Evolutionary conservation across 1,140 invertebrate species (phyloP).

Genomic region (Anastrepha obliqua): DNA sequence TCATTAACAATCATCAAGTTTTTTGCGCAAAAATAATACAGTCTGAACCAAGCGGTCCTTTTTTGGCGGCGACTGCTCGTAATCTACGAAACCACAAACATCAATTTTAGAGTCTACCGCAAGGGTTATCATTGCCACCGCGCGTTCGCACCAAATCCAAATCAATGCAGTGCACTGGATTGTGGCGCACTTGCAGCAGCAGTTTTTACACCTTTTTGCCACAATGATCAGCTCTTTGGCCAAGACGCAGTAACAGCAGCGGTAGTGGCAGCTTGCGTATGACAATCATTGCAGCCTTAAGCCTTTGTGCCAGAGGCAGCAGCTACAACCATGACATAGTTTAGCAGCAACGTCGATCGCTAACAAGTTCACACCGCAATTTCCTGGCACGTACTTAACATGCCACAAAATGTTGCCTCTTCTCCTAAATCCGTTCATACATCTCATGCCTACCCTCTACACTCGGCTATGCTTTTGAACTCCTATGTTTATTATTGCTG

Average conservation of each 20-base stretch:
- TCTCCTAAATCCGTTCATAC: background rate
- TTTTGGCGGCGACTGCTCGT: background rate
- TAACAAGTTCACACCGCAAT: conserved; percentile 59
- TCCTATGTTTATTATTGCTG: background rate
- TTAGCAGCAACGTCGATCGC: conserved; percentile 49
- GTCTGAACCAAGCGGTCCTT: background rate
- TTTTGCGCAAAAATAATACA: too few species aligned
- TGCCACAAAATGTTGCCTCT: conserved; percentile 19
- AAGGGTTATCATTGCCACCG: too few species aligned
- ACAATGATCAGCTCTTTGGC: background rate
- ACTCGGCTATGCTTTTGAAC: background rate
- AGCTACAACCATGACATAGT: background rate
- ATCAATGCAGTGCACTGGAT: background rate
- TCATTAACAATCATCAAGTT: too few species aligned
- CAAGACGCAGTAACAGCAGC: background rate
- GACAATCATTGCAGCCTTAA: conserved; percentile 10
- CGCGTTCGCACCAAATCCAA: too few species aligned
- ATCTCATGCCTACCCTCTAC: background rate
- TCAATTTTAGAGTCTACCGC: too few species aligned
- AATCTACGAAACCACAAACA: background rate
- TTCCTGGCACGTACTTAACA: conserved; percentile 59
- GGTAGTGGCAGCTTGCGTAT: background rate
- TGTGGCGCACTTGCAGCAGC: background rate
- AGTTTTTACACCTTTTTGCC: conserved; percentile 45
- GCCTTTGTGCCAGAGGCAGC: background rate